Evolutionary conservation across 2,888 invertebrate species (phyloP).

Genomic region (Diabrotica balteata): DNA sequence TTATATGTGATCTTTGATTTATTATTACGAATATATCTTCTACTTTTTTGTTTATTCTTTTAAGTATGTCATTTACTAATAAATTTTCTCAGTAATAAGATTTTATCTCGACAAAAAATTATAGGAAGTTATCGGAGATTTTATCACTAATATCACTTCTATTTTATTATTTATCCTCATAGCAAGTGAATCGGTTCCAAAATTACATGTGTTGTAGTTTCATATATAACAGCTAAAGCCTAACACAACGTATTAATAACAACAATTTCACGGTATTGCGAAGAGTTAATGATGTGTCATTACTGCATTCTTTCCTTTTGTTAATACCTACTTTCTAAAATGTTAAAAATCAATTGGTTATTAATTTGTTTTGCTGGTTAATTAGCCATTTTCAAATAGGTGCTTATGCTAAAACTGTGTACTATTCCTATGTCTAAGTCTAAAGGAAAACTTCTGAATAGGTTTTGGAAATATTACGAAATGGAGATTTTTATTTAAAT

Average conservation of each 20-base stretch:
- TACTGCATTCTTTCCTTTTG: constrained; percentile 8
- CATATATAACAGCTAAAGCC: neutral
- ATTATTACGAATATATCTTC: no score
- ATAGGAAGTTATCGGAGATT: no score
- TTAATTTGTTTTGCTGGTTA: constrained; percentile 3
- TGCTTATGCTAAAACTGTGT: neutral
- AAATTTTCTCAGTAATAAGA: no score
- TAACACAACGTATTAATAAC: constrained; percentile 1
- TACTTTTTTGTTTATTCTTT: no score
- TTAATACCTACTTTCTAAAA: constrained; percentile 18
- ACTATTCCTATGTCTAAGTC: neutral
- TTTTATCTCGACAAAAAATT: no score
- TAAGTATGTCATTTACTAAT: no score
- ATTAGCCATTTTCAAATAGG: neutral
- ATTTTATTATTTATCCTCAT: no score
- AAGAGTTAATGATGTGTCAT: constrained; percentile 12
- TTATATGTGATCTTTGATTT: no score
- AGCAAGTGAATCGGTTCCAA: no score
- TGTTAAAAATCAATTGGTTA: constrained; percentile 14
- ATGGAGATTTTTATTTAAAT: no score
- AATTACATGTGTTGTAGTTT: neutral
- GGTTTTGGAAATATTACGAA: no score
- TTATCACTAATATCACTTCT: no score
- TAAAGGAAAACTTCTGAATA: neutral
- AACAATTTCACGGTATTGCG: constrained; percentile 14